Evolutionary conservation across 2,797 vertebrate species (phyloP).

Genomic region (Hydrolagus colliei): DNA sequence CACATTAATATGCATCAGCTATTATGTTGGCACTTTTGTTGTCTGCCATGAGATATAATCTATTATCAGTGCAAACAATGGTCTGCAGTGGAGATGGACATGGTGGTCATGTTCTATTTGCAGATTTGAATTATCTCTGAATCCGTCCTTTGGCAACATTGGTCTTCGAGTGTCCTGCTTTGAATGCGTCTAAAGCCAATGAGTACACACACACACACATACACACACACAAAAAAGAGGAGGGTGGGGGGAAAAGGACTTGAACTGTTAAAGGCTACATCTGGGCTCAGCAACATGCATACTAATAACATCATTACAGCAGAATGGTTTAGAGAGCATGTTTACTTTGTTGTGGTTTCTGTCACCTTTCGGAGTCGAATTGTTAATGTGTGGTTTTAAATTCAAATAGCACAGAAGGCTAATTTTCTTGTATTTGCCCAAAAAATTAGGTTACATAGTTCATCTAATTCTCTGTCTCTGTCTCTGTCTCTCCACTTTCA

Average conservation of each 20-base stretch:
- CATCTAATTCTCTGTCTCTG: slow-evolving; percentile 58
- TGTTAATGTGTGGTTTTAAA: slow-evolving; percentile 78
- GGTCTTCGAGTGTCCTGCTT: slow-evolving; percentile 53
- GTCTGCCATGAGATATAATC: slow-evolving; percentile 44
- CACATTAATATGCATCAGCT: slow-evolving; percentile 42
- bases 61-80: slow-evolving; percentile 50
- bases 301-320: slow-evolving; percentile 88
- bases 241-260: slow-evolving; percentile 54
- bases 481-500: slow-evolving; percentile 56
- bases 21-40: slow-evolving; percentile 42
- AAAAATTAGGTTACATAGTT: slow-evolving; percentile 83
- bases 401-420: slow-evolving; percentile 82
- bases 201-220: slow-evolving; percentile 51
- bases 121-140: slow-evolving; percentile 55
- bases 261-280: slow-evolving; percentile 87
- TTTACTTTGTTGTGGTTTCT: slow-evolving; percentile 82
- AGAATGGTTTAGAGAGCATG: slow-evolving; percentile 73
- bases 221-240: slow-evolving; percentile 45
- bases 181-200: slow-evolving; percentile 63
- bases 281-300: slow-evolving; percentile 87
- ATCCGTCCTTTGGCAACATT: slow-evolving; percentile 49
- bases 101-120: slow-evolving; percentile 56
- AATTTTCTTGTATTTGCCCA: slow-evolving; percentile 83
- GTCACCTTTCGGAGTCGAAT: slow-evolving; percentile 75
- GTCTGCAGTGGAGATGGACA: slow-evolving; percentile 43